Evolutionary conservation across 2,797 vertebrate species (phyloP).

Genomic region (Toxotes lorentzi): DNA sequence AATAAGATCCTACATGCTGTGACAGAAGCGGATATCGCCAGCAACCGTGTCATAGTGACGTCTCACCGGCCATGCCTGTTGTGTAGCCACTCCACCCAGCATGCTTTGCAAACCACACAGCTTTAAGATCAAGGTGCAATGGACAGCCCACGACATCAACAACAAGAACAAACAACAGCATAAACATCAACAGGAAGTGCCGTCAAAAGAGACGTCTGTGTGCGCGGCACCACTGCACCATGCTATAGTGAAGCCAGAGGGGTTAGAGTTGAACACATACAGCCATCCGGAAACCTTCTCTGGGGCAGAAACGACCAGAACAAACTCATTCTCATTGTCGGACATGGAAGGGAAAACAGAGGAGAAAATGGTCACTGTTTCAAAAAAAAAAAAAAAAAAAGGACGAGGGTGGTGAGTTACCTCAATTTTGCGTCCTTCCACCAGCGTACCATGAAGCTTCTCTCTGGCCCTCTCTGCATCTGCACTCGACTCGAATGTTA

Average conservation of each 20-base stretch:
- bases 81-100: conserved; percentile 77
- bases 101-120: conserved; percentile 82
- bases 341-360: conserved; percentile 72
- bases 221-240: conserved; percentile 72
- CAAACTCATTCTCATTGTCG: conserved; percentile 71
- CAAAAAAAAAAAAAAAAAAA: neutral
- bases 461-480: conserved; percentile 98
- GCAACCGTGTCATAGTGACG: conserved; percentile 51
- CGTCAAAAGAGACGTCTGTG: conserved; percentile 59
- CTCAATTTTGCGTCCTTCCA: conserved; percentile 98
- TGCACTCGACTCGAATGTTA: conserved; percentile 97
- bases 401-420: conserved; percentile 86
- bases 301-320: conserved; percentile 68
- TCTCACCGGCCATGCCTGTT: conserved; percentile 77
- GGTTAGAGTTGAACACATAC: conserved; percentile 72
- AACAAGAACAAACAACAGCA: conserved; percentile 57
- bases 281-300: conserved; percentile 69
- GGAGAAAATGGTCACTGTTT: conserved; percentile 67
- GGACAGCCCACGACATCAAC: conserved; percentile 78
- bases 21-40: conserved; percentile 70
- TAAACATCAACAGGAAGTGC: conserved; percentile 70
- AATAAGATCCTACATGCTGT: conserved; percentile 79
- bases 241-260: conserved; percentile 78
- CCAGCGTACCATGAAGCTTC: conserved; percentile 98
- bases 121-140: conserved; percentile 76